Evolutionary conservation across 2,797 vertebrate genomes (phyloP).

Genomic region (Xiphorhynchus erythropygius): DNA sequence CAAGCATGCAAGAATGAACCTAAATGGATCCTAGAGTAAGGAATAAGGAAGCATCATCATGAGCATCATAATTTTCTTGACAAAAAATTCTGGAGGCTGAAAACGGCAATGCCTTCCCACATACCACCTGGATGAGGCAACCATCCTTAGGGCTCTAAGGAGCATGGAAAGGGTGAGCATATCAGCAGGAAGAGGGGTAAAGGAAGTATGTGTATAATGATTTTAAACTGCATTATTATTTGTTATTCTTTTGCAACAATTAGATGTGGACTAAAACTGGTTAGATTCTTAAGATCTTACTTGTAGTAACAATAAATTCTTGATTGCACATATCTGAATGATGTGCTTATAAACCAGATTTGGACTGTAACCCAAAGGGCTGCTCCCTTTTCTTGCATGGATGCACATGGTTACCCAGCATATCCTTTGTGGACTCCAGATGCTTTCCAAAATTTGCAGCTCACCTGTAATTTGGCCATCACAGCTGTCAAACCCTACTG

Average conservation of each 20-base stretch:
- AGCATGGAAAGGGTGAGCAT: accelerated
- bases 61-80: not conserved
- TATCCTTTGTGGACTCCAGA: not conserved
- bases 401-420: not conserved
- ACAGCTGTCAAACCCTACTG: not conserved
- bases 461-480: not conserved
- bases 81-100: not conserved
- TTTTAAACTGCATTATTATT: not conserved
- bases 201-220: not conserved
- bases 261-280: not conserved
- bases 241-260: not conserved
- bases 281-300: not conserved
- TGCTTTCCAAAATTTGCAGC: not conserved
- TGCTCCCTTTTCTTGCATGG: not conserved
- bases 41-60: not conserved
- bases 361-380: not conserved
- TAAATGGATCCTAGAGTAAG: not conserved
- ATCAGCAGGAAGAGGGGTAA: not conserved
- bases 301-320: not conserved
- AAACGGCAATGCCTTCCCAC: not conserved
- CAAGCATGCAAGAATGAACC: not conserved
- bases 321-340: not conserved
- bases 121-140: not conserved
- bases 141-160: not conserved
- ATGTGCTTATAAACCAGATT: not conserved